These are phyloP conservation scores for Tetrax tetrax DNA, from an alignment of 2,113 vertebrate species.

Conservation along the genomic window DNA sequence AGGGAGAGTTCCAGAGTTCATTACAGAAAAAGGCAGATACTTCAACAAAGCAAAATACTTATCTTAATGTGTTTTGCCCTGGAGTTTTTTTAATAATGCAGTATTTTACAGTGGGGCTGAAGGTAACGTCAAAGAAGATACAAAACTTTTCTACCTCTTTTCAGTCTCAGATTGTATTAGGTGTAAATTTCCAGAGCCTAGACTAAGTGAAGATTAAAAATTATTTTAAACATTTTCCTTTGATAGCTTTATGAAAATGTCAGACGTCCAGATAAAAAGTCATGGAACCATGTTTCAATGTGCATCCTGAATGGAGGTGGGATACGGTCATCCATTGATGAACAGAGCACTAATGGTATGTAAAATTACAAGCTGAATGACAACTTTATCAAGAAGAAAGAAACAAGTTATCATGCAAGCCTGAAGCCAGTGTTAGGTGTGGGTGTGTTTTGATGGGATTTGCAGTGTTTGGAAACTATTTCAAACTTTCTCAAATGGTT, in stretches of 20 bases:
- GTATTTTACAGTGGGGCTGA: not conserved
- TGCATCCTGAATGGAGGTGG: slow-evolving; percentile 87
- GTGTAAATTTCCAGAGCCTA: not conserved
- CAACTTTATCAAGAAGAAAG: not conserved
- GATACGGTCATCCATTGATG: slow-evolving; percentile 86
- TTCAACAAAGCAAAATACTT: not conserved
- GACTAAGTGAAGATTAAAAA: not conserved
- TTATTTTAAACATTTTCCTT: not conserved
- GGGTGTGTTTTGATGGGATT: not conserved
- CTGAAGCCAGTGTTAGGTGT: not conserved
- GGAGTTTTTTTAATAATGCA: not conserved
- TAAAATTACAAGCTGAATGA: not conserved
- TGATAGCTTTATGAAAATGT: slow-evolving; percentile 86
- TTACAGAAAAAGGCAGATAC: not conserved
- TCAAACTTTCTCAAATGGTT: not conserved
- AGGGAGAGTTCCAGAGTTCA: not conserved
- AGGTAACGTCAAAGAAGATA: not conserved
- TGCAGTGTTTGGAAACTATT: not conserved
- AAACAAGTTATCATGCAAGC: not conserved
- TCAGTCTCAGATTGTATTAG: not conserved
- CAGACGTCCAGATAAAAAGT: slow-evolving; percentile 57
- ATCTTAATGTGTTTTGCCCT: not conserved
- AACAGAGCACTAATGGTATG: slow-evolving; percentile 81
- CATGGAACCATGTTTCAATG: slow-evolving; percentile 91
- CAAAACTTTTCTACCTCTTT: not conserved